Evolutionary conservation across 1,140 invertebrate species (phyloP).

Genomic region (Arctopsyche grandis): DNA sequence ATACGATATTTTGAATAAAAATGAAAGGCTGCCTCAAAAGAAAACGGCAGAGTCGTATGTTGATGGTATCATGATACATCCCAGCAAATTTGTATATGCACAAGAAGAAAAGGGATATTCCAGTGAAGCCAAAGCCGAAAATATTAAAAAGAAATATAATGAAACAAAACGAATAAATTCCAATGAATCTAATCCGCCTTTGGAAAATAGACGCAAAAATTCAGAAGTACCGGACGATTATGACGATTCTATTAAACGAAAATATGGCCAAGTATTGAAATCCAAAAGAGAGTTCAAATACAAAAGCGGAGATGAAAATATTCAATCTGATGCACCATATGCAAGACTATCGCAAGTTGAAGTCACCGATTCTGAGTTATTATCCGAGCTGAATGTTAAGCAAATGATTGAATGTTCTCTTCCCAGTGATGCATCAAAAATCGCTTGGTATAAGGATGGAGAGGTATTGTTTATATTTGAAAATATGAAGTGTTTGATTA

Average conservation of each 20-base stretch:
- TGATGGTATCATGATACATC: slow-evolving; percentile 46
- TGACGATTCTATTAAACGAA: slow-evolving; percentile 25
- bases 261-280: slow-evolving; percentile 16
- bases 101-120: background rate
- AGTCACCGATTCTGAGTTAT: slow-evolving; percentile 51
- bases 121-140: background rate
- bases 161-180: background rate
- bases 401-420: slow-evolving; percentile 60
- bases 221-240: slow-evolving; percentile 5
- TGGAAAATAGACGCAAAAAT: background rate
- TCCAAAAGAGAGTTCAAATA: background rate
- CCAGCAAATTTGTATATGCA: slow-evolving; percentile 39
- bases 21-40: background rate
- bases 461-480: slow-evolving; percentile 54
- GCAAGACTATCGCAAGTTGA: slow-evolving; percentile 55
- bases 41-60: slow-evolving; percentile 37
- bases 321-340: background rate
- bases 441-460: slow-evolving; percentile 62
- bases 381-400: slow-evolving; percentile 59
- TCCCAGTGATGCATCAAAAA: slow-evolving; percentile 57
- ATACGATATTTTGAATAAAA: background rate
- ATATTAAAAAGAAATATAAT: background rate
- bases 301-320: background rate
- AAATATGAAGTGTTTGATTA: slow-evolving; percentile 3
- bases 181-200: background rate